phyloP scores from a whole-genome alignment of 2,888 invertebrate genomes.

The Argyra leucocephala region DNA sequence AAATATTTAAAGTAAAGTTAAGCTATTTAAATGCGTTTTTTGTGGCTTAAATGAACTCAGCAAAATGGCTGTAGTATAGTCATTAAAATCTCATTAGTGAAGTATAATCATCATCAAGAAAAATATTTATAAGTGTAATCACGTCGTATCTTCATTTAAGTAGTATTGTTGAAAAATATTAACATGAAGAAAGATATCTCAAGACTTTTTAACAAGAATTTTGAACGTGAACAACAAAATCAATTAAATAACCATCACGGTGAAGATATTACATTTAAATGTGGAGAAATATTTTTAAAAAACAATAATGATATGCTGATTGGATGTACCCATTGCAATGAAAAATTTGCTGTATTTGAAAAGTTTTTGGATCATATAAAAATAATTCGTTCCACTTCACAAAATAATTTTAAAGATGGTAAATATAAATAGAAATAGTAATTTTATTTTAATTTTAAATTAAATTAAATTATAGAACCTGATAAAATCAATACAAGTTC shows the following conservation, averaged over 20 bases:
- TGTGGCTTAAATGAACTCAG: background rate
- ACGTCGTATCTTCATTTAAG: background rate
- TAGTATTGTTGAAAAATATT: background rate
- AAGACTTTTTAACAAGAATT: background rate
- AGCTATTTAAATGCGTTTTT: background rate
- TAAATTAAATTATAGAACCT: background rate
- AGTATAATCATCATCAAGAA: background rate
- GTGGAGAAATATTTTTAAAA: conserved; percentile 4
- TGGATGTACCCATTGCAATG: conserved; percentile 1
- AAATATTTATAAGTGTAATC: background rate
- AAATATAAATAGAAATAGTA: background rate
- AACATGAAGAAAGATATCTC: background rate
- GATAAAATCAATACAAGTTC: background rate
- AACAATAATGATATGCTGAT: conserved; percentile 2
- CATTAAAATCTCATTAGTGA: conserved; percentile 1
- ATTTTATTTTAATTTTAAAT: background rate
- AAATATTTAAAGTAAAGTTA: background rate
- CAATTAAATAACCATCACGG: conserved; percentile 1
- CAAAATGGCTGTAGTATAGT: conserved; percentile 5
- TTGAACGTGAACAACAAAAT: background rate
- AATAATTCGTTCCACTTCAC: background rate
- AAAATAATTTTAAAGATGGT: background rate
- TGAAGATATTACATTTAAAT: background rate
- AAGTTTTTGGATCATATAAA: conserved; percentile 7
- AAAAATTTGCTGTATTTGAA: background rate